Evolutionary conservation across 2,888 invertebrate species (phyloP).

Genomic region (Chalcis sispes): DNA sequence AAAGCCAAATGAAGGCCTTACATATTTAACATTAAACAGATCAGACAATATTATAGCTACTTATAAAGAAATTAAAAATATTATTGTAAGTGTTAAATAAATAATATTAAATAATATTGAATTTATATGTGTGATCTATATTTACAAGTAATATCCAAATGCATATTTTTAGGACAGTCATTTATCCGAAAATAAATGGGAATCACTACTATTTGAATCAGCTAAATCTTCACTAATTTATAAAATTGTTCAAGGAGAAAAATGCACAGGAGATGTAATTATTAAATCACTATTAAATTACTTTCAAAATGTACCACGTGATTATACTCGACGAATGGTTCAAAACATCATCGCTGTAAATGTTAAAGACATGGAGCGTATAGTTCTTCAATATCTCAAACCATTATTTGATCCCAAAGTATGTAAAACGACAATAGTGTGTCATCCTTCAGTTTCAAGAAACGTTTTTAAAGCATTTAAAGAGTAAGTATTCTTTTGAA

Average conservation of each 20-base stretch:
- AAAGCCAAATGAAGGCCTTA: conserved; percentile 82
- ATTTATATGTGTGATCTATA: no score
- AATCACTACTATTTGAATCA: conserved; percentile 85
- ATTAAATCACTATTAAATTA: conserved; percentile 85
- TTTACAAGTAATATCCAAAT: background rate
- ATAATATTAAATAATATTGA: background rate
- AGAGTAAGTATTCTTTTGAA: conserved; percentile 78
- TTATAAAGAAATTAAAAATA: conserved; percentile 85
- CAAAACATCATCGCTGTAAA: conserved; percentile 82
- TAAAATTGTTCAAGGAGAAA: conserved; percentile 89
- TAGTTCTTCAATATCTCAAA: conserved; percentile 85
- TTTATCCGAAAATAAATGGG: conserved; percentile 82
- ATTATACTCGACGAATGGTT: conserved; percentile 84
- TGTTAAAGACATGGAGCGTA: conserved; percentile 80
- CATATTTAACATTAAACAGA: conserved; percentile 85
- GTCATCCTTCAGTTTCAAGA: conserved; percentile 85
- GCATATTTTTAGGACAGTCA: conserved; percentile 79
- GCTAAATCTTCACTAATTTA: conserved; percentile 92
- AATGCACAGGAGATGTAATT: conserved; percentile 86
- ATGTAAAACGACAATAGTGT: conserved; percentile 84
- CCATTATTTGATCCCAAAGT: conserved; percentile 81
- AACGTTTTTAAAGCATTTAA: conserved; percentile 83
- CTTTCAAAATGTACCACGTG: conserved; percentile 81
- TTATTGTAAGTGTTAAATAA: conserved; percentile 80
- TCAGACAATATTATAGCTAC: conserved; percentile 89